Conservation (phyloP, 2,113 vertebrate genomes). For the Antechinus stuartii region DNA sequence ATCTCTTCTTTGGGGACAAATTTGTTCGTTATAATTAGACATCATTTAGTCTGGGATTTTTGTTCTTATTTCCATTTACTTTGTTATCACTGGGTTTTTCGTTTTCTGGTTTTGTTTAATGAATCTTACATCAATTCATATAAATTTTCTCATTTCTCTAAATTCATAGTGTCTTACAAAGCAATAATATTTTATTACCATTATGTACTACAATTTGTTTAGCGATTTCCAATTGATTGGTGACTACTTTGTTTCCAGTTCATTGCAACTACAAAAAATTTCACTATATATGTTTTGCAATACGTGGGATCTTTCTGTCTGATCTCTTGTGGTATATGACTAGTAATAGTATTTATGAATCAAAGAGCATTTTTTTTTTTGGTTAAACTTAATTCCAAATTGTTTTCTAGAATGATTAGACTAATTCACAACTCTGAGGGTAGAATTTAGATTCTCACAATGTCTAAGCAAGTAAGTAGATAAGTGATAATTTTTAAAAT, state of each 20-base stretch:
- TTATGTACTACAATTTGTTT: not conserved
- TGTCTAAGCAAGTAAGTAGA: not conserved
- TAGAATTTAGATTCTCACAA: not conserved
- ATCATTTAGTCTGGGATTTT: not conserved
- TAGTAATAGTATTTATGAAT: not conserved
- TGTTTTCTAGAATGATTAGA: not conserved
- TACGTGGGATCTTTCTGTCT: not conserved
- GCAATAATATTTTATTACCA: not conserved
- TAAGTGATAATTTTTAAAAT: not conserved
- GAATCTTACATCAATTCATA: not conserved
- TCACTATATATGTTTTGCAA: not conserved
- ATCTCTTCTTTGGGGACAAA: not conserved
- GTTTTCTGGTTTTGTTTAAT: not conserved
- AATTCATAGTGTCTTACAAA: not conserved
- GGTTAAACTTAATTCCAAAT: not conserved
- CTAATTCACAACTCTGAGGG: not conserved
- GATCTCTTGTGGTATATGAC: not conserved
- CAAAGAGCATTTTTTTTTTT: not conserved
- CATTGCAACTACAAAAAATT: not conserved
- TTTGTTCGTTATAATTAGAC: not conserved
- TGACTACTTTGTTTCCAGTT: not conserved
- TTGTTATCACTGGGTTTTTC: not conserved
- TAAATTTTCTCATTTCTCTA: not conserved
- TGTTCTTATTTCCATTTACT: not conserved
- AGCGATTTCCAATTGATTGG: not conserved